A percentile compares a stretch with the other conserved stretches of the same genome.
phyloP scores from a whole-genome alignment of 2,113 vertebrate genomes.

The Phasianus colchicus region DNA sequence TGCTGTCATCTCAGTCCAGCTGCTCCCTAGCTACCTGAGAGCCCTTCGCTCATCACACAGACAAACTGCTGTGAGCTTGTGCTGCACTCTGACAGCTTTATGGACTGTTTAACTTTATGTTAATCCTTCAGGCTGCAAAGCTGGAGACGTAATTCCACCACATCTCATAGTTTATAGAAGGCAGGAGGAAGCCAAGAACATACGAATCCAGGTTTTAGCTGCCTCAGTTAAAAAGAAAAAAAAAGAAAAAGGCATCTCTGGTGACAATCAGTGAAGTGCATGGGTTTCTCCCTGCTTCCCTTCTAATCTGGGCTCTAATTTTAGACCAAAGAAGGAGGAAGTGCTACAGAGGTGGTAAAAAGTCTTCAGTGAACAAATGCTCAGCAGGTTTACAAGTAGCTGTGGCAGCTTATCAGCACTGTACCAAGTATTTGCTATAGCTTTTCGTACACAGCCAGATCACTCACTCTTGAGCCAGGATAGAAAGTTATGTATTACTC shows the following conservation, averaged over 20 bases:
- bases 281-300: neutral
- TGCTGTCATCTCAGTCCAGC: neutral
- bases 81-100: neutral
- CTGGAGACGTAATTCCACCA: neutral
- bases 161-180: neutral
- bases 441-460: neutral
- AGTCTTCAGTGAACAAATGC: neutral
- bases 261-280: neutral
- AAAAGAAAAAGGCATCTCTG: neutral
- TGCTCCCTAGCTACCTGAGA: neutral
- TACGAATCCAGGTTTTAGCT: neutral
- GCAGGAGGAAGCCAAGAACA: neutral
- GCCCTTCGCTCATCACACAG: neutral
- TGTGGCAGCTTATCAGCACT: neutral
- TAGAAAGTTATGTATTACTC: neutral
- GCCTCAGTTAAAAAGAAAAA: neutral
- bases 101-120: neutral
- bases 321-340: neutral
- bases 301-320: conserved; percentile 7
- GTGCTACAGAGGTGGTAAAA: neutral
- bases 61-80: neutral
- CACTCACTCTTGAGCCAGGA: neutral
- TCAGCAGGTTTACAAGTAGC: conserved; percentile 18
- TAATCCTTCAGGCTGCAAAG: neutral
- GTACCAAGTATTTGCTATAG: neutral